Evolutionary conservation across 2,113 vertebrate genomes (phyloP).

Genomic region (Octodon degus): DNA sequence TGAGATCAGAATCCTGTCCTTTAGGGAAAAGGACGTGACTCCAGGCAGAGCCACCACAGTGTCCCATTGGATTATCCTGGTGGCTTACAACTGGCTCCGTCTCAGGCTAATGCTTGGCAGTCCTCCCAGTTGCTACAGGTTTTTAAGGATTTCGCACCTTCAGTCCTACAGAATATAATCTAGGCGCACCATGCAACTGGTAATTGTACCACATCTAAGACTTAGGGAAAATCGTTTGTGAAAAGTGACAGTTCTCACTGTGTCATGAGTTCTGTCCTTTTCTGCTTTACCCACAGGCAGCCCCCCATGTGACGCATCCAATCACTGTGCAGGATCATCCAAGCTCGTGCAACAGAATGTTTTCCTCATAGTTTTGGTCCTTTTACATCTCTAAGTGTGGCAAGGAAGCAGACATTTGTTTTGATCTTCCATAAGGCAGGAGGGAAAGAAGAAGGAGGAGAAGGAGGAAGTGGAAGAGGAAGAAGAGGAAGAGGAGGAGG

Average conservation of each 20-base stretch:
- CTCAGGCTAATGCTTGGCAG: accelerated
- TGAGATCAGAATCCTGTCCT: too few species aligned
- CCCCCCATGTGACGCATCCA: accelerated
- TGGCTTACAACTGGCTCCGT: accelerated
- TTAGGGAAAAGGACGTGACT: neutral
- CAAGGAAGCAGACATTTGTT: conserved; percentile 23
- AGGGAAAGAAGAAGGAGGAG: too few species aligned
- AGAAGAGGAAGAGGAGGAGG: too few species aligned
- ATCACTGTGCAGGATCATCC: neutral
- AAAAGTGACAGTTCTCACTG: neutral
- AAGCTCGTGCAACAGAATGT: accelerated
- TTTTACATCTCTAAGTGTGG: neutral
- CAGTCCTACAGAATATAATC: neutral
- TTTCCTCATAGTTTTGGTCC: neutral
- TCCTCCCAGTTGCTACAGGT: accelerated
- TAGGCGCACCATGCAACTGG: neutral
- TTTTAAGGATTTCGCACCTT: neutral
- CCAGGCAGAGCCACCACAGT: neutral
- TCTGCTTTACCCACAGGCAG: neutral
- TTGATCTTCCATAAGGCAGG: conserved; percentile 50
- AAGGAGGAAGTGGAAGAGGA: too few species aligned
- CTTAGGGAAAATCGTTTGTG: neutral
- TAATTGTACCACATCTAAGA: neutral
- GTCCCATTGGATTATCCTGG: too few species aligned
- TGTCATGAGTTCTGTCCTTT: neutral